Evolutionary conservation across 2,888 invertebrate species (phyloP).

Genomic region (Ischnus inquisitorius): DNA sequence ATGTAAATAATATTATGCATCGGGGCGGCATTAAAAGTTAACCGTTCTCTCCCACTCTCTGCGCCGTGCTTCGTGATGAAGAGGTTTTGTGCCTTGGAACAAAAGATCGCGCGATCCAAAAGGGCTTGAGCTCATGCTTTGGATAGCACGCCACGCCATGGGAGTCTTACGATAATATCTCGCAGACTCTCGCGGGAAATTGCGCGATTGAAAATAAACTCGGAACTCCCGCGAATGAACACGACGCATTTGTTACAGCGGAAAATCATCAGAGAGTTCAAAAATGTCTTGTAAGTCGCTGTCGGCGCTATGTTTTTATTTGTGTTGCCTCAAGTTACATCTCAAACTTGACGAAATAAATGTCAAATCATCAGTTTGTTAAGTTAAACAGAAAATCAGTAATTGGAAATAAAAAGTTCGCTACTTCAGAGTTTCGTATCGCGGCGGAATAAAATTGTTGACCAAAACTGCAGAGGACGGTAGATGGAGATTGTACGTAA

Average conservation of each 20-base stretch:
- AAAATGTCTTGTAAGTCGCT: too few species aligned
- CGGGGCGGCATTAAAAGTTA: conserved; percentile 57
- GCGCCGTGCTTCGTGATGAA: background rate
- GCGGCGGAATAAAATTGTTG: too few species aligned
- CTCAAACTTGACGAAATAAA: too few species aligned
- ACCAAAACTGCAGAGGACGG: background rate
- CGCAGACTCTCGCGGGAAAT: background rate
- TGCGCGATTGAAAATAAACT: background rate
- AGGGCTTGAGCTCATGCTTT: conserved; percentile 1
- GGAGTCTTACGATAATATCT: background rate
- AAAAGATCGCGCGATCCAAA: background rate
- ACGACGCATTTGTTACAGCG: background rate
- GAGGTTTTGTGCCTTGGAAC: conserved; percentile 17
- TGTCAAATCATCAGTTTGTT: too few species aligned
- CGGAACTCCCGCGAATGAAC: background rate
- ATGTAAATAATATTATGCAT: conserved; percentile 65
- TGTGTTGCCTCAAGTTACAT: too few species aligned
- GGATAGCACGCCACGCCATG: background rate
- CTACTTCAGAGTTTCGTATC: background rate
- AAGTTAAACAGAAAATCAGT: too few species aligned
- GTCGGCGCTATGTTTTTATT: too few species aligned
- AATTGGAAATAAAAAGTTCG: too few species aligned
- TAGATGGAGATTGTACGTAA: too few species aligned
- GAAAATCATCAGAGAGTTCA: background rate
- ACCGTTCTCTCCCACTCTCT: background rate